A percentile compares a stretch with the other conserved stretches of the same genome.
These are phyloP conservation scores for Dicrostonyx torquatus DNA, from an alignment of 2,797 vertebrate species.

Conservation along the genomic window DNA sequence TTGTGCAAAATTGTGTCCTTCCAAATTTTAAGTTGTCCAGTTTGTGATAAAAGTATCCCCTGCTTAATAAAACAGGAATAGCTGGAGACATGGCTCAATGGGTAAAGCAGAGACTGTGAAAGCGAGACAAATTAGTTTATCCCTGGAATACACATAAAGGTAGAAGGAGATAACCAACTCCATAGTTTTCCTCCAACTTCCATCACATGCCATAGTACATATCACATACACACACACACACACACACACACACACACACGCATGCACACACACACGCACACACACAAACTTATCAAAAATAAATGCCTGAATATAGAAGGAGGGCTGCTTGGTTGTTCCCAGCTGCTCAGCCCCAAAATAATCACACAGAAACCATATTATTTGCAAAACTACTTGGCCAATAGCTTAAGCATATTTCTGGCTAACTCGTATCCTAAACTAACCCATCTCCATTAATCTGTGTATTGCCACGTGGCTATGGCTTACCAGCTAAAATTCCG, in stretches of 20 bases:
- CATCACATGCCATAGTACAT: not conserved
- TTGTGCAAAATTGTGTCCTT: not conserved
- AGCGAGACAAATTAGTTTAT: not conserved
- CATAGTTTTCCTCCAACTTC: not conserved
- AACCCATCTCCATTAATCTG: no score
- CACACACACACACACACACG: not conserved
- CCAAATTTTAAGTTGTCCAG: not conserved
- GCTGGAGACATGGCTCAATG: not conserved
- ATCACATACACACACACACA: not conserved
- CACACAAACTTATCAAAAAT: not conserved
- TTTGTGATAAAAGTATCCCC: not conserved
- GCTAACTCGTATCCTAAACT: no score
- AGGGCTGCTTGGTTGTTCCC: no score
- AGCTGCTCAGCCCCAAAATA: no score
- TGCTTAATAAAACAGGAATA: not conserved
- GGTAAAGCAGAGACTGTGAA: not conserved
- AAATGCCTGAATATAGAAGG: not conserved
- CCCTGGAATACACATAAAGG: not conserved
- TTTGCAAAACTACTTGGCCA: no score
- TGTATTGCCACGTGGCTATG: no score
- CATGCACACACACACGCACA: not conserved
- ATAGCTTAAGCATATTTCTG: no score
- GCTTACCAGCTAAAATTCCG: no score
- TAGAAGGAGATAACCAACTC: not conserved
- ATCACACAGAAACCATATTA: no score